Evolutionary conservation across 2,888 invertebrate genomes (phyloP), one percentile per base, ranked within the genome.

Genomic region (Eupithecia tripunctaria): DNA sequence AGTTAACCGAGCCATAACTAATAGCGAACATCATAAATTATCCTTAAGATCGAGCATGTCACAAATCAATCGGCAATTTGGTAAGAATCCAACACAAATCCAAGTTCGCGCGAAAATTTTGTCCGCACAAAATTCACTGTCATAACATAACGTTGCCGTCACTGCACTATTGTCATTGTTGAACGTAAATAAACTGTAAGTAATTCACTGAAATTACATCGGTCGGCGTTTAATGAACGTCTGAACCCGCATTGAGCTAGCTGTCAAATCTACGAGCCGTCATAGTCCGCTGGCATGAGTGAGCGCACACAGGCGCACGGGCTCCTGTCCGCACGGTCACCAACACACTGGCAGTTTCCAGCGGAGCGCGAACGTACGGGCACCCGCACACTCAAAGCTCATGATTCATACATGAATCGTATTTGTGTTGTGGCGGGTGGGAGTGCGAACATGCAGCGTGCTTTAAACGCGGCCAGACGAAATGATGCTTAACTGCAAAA

Each of bases 191-290:
- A 88, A 89, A 87, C 85, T 87, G 89, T 88, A 88, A 87, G 85
- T 89, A 90, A 89, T 91, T 88, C 87, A 91, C 91, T 86, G 89
- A 91, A 91, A 92, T 92, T 91, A 92, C 89, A 88, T 90, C 90
- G 89, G 89, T 88, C 88, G 88, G 87, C 89, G 91, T 92, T 86
- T 93, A 93, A 93, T 93, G 90, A 91, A 94, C 94, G 94, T 94
- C 94, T 94, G 94, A 91, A 89, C 94, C 93, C 92, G 94, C 94
- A 94, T 94, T 95, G 94, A 94, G 94, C 94, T 94, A 94, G 94
- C 94, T 95, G 95, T 95, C 95, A 95, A 94, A 94, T 94, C 94
- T 94, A 95, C 94, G 94, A 91, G 90, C 94, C 94, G 94, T 95
- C 94, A 95, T 94, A 94, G 94, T 92, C 92, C 88, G 94, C 91